These are phyloP conservation scores for Python bivittatus DNA, from an alignment of 2,113 vertebrate genomes.

Conservation along the genomic window DNA sequence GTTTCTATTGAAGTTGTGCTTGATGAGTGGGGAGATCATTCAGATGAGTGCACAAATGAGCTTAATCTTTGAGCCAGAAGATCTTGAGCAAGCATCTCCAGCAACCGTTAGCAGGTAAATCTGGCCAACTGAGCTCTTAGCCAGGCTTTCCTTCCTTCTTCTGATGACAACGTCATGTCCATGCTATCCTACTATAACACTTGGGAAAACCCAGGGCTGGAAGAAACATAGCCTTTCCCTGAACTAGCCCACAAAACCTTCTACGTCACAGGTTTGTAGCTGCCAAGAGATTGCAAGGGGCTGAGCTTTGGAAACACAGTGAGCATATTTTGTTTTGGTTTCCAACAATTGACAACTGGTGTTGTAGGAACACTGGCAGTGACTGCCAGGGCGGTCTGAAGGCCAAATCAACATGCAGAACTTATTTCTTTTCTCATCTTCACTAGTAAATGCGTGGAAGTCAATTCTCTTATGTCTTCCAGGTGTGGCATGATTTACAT, in stretches of 20 bases:
- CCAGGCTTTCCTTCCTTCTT: background rate
- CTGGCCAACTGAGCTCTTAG: background rate
- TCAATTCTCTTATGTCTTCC: conserved; percentile 21
- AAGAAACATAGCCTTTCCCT: too few relatives aligned
- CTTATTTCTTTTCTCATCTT: background rate
- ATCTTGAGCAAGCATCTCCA: conserved; percentile 91
- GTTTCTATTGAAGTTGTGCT: conserved; percentile 80
- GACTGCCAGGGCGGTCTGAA: background rate
- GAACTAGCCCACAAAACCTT: too few relatives aligned
- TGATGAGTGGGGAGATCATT: conserved; percentile 97
- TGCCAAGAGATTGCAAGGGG: too few relatives aligned
- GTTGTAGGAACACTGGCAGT: background rate
- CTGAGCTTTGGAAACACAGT: too few relatives aligned
- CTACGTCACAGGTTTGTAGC: too few relatives aligned
- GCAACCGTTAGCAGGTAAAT: conserved; percentile 92
- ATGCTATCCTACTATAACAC: too few relatives aligned
- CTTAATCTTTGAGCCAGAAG: conserved; percentile 90
- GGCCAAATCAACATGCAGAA: background rate
- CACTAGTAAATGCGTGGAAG: background rate
- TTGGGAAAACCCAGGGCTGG: too few relatives aligned
- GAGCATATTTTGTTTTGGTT: too few relatives aligned
- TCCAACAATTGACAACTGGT: too few relatives aligned
- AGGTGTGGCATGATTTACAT: conserved; percentile 98
- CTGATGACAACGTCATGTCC: too few relatives aligned
- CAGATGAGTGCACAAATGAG: conserved; percentile 95